Conservation (phyloP, 2,113 vertebrate species). For the Budorcas taxicolor region DNA sequence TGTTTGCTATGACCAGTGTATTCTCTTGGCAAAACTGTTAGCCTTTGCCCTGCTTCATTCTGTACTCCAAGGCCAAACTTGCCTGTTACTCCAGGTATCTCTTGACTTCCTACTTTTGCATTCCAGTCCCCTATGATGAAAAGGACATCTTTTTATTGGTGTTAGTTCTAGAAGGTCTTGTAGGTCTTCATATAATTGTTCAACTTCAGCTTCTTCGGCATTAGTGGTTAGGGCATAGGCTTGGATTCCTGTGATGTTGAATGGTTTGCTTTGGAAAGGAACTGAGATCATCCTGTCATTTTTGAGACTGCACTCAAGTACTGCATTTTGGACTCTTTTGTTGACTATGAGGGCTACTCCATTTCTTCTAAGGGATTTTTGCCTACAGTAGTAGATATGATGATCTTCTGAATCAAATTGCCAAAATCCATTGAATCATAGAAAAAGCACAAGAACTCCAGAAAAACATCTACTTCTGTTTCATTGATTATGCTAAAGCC, state of each 20-base stretch:
- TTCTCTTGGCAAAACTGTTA: neutral
- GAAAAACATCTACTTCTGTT: neutral
- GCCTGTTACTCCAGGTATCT: neutral
- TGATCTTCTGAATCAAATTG: neutral
- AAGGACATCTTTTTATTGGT: neutral
- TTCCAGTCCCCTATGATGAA: neutral
- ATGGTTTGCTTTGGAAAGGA: neutral
- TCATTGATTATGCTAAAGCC: neutral
- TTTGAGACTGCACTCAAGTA: neutral
- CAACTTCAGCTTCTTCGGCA: neutral
- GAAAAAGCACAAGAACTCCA: neutral
- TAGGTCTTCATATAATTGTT: neutral
- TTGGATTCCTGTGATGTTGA: neutral
- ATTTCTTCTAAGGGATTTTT: neutral
- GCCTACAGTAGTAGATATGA: neutral
- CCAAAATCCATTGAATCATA: neutral
- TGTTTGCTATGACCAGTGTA: neutral
- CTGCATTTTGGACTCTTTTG: neutral
- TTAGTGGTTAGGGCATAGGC: neutral
- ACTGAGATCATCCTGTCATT: neutral
- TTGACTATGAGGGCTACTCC: neutral
- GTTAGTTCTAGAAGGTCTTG: neutral
- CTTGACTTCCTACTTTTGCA: neutral
- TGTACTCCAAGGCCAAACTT: neutral
- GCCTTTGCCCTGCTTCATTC: neutral